Base-by-base conservation (phyloP, 1,140 invertebrate species). In the Camponotus floridanus region DNA sequence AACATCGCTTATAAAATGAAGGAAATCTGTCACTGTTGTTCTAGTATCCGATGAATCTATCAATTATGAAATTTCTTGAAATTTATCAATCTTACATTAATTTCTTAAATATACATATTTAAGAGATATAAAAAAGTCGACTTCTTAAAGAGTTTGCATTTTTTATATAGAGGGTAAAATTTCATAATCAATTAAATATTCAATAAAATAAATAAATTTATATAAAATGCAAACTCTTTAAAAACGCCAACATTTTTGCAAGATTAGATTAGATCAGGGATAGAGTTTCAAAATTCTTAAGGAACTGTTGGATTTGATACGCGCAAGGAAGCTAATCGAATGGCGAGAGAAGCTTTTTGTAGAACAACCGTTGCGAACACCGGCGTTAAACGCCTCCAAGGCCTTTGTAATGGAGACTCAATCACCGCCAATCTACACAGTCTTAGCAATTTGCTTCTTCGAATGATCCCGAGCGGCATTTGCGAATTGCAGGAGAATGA, bases 351-450 rank as follows among this genome's bases (percentile, higher is more conserved):
- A 61, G 3, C 57, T 33, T 73, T 74, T 61, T 68, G 81, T 39
- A 80, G 42, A 86, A 59, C 70, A 87, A 86, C 74, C 62, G 80
- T 78, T 42, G 67, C 81, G 74, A 85, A 80, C 81, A 39, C 84
- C 79, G 57, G 55, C 70, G 89, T 83, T 85, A 70, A 86, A 64
- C 79, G 88, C 81, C 86, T 91, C 8, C 93, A 93, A 93, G 93
- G 93, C 45, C 92, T 93, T 93, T 90, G 86, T 71, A 93, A 93
- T 93, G 87, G 93, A 93, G 84, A 84, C 87, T 87, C 91, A 93
- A 93, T 93, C 92, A 92, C 89, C 80, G 81, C 68, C 91, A 93
- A 93, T 93, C 89, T 92, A 92, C 90, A 85, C 65, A 70, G 87
- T 90, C 85, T 90, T 86, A 86, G 76, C 86, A 91, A 91, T 89